Evolutionary conservation across 1,140 invertebrate species (phyloP).

Genomic region (Aphelenchoides fujianensis): DNA sequence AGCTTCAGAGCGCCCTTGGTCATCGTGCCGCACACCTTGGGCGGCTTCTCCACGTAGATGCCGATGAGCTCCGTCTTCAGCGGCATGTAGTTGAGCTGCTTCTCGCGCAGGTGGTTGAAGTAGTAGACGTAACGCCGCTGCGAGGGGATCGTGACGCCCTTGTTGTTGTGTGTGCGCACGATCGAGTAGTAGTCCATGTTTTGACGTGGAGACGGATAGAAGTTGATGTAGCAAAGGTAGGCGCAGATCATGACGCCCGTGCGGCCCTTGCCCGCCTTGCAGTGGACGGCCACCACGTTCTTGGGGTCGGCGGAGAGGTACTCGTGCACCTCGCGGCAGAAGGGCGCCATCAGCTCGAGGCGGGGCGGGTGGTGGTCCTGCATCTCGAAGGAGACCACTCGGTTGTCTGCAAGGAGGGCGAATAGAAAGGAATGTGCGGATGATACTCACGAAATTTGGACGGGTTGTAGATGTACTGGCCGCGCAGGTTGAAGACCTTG

Average conservation of each 20-base stretch:
- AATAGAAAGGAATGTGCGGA: slow-evolving; percentile 67
- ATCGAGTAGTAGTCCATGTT: slow-evolving; percentile 71
- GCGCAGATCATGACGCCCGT: slow-evolving; percentile 92
- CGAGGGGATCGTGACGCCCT: slow-evolving; percentile 93
- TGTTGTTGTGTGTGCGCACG: slow-evolving; percentile 60
- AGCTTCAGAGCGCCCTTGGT: slow-evolving; percentile 51
- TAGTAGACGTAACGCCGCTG: slow-evolving; percentile 94
- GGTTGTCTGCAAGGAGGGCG: too few species aligned
- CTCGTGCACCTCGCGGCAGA: slow-evolving; percentile 57
- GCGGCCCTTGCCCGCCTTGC: slow-evolving; percentile 73
- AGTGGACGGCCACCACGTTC: slow-evolving; percentile 70
- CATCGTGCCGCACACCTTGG: neutral
- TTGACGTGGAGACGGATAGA: slow-evolving; percentile 75
- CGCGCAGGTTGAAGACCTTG: slow-evolving; percentile 70
- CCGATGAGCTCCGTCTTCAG: slow-evolving; percentile 52
- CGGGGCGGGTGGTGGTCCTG: slow-evolving; percentile 71
- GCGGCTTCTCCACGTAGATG: slow-evolving; percentile 50
- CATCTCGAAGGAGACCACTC: slow-evolving; percentile 67
- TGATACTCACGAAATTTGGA: slow-evolving; percentile 68
- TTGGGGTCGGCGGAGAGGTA: slow-evolving; percentile 66
- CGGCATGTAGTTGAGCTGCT: slow-evolving; percentile 55
- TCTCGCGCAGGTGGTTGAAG: slow-evolving; percentile 71
- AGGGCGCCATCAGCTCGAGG: slow-evolving; percentile 64
- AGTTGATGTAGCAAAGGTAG: slow-evolving; percentile 82
- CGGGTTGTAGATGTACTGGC: slow-evolving; percentile 63